Evolutionary conservation across 2,797 vertebrate species (phyloP).

Genomic region (Otolemur crassicaudatus): DNA sequence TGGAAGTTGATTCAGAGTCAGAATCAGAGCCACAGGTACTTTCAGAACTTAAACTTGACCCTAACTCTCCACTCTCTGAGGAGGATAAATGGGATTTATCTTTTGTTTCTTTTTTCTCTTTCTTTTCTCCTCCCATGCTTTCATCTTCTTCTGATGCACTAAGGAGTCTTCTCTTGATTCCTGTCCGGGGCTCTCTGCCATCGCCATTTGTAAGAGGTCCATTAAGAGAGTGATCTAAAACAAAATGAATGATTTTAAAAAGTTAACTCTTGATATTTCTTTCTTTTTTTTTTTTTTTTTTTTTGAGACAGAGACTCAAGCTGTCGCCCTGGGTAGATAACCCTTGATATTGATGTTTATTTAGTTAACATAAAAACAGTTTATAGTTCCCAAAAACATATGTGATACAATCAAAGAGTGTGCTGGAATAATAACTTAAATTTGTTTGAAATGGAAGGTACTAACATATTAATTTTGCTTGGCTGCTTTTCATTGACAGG

Average conservation of each 20-base stretch:
- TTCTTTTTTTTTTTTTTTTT: too few relatives aligned
- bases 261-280: slow-evolving; percentile 51
- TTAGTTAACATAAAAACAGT: slow-evolving; percentile 46
- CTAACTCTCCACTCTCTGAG: slow-evolving; percentile 91
- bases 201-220: slow-evolving; percentile 91
- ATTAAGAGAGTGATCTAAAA: slow-evolving; percentile 87
- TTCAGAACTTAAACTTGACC: slow-evolving; percentile 88
- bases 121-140: slow-evolving; percentile 81
- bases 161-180: slow-evolving; percentile 87
- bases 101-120: slow-evolving; percentile 85
- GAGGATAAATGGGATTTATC: slow-evolving; percentile 88
- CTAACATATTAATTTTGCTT: not conserved
- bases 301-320: too few relatives aligned
- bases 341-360: not conserved
- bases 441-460: slow-evolving; percentile 19
- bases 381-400: not conserved
- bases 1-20: slow-evolving; percentile 89
- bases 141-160: slow-evolving; percentile 88
- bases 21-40: slow-evolving; percentile 88
- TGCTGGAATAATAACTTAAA: not conserved
- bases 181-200: slow-evolving; percentile 85
- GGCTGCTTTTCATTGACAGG: not conserved
- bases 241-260: slow-evolving; percentile 77
- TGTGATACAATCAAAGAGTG: not conserved
- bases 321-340: not conserved